Evolutionary conservation across 2,888 invertebrate species (phyloP), one percentile per base, ranked within the genome.

Genomic region (Lissonota sp.): DNA sequence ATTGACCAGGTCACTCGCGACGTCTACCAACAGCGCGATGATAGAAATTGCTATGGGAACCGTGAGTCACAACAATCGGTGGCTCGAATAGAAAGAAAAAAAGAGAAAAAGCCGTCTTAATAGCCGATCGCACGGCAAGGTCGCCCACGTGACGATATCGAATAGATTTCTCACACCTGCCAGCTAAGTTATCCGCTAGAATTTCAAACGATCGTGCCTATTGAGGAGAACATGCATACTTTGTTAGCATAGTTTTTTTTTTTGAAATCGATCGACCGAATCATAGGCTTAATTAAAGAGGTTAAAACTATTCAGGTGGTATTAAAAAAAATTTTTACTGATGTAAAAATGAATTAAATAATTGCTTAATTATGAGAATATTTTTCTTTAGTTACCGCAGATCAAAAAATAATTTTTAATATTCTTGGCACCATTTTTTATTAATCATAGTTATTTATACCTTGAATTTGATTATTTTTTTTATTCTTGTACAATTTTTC

Each of bases 1-100:
- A 90, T 86, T 92, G 92, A 92, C 91, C 92, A 90, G 92, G 92
- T 92, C 92, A 92, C 85, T 89, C 86, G 90, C 84, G 55, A 67
- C 42, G 55, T 55, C 40, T 10, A 6, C 40, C 26, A 42, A 67
- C 10, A 55, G 16, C 57, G 44, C 16, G 44, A 26, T 40, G 42
- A 39, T 66, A 44, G 14, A 42, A 49, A 73, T 70, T 88, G 69
- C 89, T 88, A 90, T 90, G 89, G 91, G 87, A 89, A 92, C 92
- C 84, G 73, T 80, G 82, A 86, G 86, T 74, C 91, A 90, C 90
- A 91, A 91, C 91, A 90, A 83, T 83, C 80, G 70, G 26, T 44
- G 8, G 8, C 42, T 6, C 42, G 42, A 10, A 46, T 37, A 42
- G 51, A 51, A 51, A 51, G n/a, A 37, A 6, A 66, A 49, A 12